phyloP scores from a whole-genome alignment of 2,113 vertebrate genomes.

The Lagenorhynchus albirostris region DNA sequence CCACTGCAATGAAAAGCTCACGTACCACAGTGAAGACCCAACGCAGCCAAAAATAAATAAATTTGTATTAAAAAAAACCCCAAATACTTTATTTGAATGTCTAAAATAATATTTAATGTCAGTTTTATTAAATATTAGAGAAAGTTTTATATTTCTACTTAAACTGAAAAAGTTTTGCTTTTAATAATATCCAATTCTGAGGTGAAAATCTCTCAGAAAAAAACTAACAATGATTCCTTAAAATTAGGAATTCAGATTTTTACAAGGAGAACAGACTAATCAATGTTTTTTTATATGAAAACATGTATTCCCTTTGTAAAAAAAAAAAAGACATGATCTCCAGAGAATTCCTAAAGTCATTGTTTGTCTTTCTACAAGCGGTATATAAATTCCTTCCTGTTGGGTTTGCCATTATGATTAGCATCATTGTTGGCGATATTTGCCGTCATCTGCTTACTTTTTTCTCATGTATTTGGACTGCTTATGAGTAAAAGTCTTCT shows the following conservation, averaged over 20 bases:
- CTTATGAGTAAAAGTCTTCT: not conserved
- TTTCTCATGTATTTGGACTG: not conserved
- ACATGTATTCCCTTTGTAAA: not conserved
- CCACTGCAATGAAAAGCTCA: no score
- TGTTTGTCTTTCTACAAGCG: not conserved
- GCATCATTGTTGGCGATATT: not conserved
- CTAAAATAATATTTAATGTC: slow-evolving; percentile 38
- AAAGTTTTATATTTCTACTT: slow-evolving; percentile 41
- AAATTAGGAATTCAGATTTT: slow-evolving; percentile 45
- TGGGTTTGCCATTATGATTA: not conserved
- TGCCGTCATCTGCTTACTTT: not conserved
- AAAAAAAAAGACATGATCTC: not conserved
- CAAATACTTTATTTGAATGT: slow-evolving; percentile 29
- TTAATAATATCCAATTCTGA: slow-evolving; percentile 13
- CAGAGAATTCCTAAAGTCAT: not conserved
- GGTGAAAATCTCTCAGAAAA: not conserved
- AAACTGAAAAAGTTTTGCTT: not conserved
- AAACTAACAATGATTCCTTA: slow-evolving; percentile 34
- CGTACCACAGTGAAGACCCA: no score
- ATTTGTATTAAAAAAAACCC: no score
- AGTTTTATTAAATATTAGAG: slow-evolving; percentile 29
- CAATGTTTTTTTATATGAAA: not conserved
- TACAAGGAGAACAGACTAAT: not conserved
- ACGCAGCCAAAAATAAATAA: no score
- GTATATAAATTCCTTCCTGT: not conserved